Base-by-base conservation (phyloP, 53 echinoderm and acorn worm species). In the Henricia sp. region DNA sequence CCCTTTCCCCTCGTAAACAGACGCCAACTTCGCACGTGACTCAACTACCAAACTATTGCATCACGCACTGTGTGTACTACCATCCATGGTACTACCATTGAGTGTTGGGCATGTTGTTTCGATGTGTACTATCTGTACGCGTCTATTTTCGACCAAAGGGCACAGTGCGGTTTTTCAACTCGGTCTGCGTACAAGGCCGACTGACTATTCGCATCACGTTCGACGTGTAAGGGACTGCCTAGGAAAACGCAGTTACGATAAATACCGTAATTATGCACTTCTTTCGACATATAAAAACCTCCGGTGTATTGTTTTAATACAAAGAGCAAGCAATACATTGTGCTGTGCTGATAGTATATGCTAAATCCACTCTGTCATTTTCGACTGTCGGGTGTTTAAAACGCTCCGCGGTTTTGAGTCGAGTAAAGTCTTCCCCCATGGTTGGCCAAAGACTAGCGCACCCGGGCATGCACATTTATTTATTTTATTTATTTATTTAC, bases 171-270 rank as follows among this genome's bases (percentile, higher is more conserved):
- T 80, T 64, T 80, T 80, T 80, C 80, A 80, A 62, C 80, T 29
- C n/a, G n/a, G n/a, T n/a, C 50, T 8, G 1, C 20, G 6, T 2
- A 48, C 72, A 64, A 80, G 80, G 80, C 13, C 80, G 37, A 64
- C 64, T 3, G 48, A n/a, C 58, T n/a, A 62, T 26, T 80, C 80
- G 46, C 34, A 64, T 80, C 80, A 80, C 80, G 80, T 80, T 64
- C 72, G 32, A 16, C 58, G 32, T 23, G 40, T 26, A 12, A 64
- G 80, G 80, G 80, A 80, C 65, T 46, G 80, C 8, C 80, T 11
- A 20, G 44, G 63, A 63, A 62, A 80, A 48, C 25, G 30, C 3
- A 11, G 30, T 28, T 26, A 42, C 37, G 24, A 19, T 24, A 23
- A 30, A 40, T 3, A n/a, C 23, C 23, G 37, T 68, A 39, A 16